These are phyloP conservation scores for Drosophila asahinai DNA, from an alignment of 1,140 invertebrate genomes.

Conservation along the genomic window DNA sequence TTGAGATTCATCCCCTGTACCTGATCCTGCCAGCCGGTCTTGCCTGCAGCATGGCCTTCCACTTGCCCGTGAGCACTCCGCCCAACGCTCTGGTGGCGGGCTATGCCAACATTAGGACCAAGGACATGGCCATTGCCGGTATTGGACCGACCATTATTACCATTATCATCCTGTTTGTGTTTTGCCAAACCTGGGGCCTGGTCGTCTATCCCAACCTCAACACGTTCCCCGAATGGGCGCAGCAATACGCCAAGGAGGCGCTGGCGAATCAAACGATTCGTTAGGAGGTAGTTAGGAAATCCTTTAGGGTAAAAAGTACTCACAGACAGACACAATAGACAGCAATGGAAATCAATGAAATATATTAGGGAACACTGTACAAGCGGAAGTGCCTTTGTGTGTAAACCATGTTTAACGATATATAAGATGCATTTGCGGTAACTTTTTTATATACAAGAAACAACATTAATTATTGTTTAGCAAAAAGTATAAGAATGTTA, in stretches of 20 bases:
- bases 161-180: conserved; percentile 88
- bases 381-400: conserved; percentile 65
- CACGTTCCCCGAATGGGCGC: conserved; percentile 84
- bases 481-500: background rate
- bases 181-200: conserved; percentile 89
- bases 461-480: conserved; percentile 30
- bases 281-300: conserved; percentile 47
- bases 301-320: conserved; percentile 41
- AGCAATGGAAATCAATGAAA: conserved; percentile 20
- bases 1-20: conserved; percentile 92
- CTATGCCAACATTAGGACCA: conserved; percentile 91
- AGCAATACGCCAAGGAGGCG: conserved; percentile 25
- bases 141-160: conserved; percentile 92
- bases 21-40: conserved; percentile 94
- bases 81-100: conserved; percentile 98
- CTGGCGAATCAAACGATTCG: conserved; percentile 35
- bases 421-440: conserved; percentile 34
- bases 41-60: conserved; percentile 92
- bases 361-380: conserved; percentile 41
- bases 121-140: conserved; percentile 92
- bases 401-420: conserved; percentile 29
- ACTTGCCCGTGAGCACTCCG: conserved; percentile 90
- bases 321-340: conserved; percentile 23
- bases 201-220: conserved; percentile 86
- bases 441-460: conserved; percentile 8